Conservation (phyloP, 2,113 vertebrate genomes). For the Malaclemys terrapin region DNA sequence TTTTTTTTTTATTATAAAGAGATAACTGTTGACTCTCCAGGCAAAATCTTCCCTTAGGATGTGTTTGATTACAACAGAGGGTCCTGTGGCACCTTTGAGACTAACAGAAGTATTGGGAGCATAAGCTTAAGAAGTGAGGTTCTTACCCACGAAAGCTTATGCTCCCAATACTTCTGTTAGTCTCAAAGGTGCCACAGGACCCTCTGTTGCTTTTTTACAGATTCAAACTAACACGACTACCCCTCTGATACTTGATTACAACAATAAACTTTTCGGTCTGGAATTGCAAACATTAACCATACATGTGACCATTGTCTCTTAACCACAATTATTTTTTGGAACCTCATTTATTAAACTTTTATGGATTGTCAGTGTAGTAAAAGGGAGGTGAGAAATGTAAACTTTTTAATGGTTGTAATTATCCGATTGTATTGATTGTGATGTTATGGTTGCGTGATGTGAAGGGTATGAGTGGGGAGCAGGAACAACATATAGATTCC, state of each 20-base stretch:
- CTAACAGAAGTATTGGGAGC: too few relatives aligned
- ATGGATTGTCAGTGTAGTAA: conserved; percentile 65
- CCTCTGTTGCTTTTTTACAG: too few relatives aligned
- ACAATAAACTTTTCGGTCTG: conserved; percentile 40
- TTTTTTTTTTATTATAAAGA: conserved; percentile 29
- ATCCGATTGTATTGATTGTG: conserved; percentile 62
- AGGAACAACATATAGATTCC: conserved; percentile 50
- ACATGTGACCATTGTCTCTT: conserved; percentile 25
- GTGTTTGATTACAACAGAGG: not conserved
- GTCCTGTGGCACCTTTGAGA: too few relatives aligned
- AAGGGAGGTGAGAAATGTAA: conserved; percentile 61
- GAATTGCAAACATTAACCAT: conserved; percentile 33
- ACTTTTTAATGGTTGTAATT: conserved; percentile 73
- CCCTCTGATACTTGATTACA: not conserved
- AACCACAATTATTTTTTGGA: conserved; percentile 58
- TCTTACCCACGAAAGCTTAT: too few relatives aligned
- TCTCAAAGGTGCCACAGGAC: too few relatives aligned
- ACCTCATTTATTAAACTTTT: conserved; percentile 55
- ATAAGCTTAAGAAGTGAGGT: too few relatives aligned
- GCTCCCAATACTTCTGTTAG: too few relatives aligned
- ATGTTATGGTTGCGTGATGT: conserved; percentile 26
- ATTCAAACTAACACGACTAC: too few relatives aligned
- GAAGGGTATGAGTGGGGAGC: conserved; percentile 12
- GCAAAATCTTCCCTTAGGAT: not conserved
- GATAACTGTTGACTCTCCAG: conserved; percentile 15